Base-by-base conservation (phyloP, 2,113 vertebrate species). In the Pyrgilauda ruficollis region DNA sequence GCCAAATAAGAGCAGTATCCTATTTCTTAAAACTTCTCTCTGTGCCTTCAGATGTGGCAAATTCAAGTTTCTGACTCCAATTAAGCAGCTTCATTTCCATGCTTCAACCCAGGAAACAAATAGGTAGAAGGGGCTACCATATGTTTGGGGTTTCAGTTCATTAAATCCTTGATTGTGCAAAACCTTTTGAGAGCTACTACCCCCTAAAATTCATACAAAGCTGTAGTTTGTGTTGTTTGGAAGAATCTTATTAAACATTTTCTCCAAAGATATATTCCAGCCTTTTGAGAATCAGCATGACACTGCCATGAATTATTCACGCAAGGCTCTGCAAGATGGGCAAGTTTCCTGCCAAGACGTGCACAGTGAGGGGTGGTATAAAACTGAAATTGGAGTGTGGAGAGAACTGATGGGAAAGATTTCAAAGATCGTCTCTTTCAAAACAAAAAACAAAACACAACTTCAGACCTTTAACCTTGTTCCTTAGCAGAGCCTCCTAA, bases 291-390 rank as follows among this genome's bases (percentile, higher is more conserved):
- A 93, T 95, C 97, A 98, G 97, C 95, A 84, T 89, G 98, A 95
- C 95, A 97, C 90, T 94, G 73, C 85, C 67, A 97, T 98, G 97
- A 98, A 98, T 98, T 98, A 98, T 98, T 98, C 97, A 98, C 94
- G 63, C 93, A 89, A 94, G 84, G 94, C 97, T 97, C 96, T 33
- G 88, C 92, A 95, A 98, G 97, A 98, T 95, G 97, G 96, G 95
- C 95, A 97, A 96, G 96, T 87, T 97, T 96, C 96, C 97, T 98
- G 97, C 97, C 97, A 98, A 96, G 97, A 68, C 80, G 94, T 75
- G 88, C 97, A 95, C 97, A 98, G 97, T 92, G 63, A 97, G 97
- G 94, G 96, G 94, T 97, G 96, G 96, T 93, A 96, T 84, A 97
- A 97, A 97, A 94, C 93, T 96, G 93, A 97, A 98, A 98, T 97